Base-by-base conservation (phyloP, 2,797 vertebrate genomes). In the Acestrorhynchus altus region DNA sequence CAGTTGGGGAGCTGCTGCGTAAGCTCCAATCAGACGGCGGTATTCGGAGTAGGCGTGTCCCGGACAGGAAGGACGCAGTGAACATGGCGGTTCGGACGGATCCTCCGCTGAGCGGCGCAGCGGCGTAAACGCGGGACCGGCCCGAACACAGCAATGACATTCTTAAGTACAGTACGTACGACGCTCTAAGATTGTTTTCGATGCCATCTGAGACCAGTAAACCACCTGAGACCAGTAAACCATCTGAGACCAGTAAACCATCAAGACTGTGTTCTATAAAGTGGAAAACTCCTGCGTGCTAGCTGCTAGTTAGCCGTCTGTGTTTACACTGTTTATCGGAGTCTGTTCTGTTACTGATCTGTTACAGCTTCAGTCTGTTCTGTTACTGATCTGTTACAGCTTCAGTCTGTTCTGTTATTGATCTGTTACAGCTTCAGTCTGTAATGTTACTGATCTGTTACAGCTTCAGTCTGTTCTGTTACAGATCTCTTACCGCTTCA, bases 161-260 rank as follows among this genome's bases (percentile, higher is more conserved):
- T 35, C 13, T n/a, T 47, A 42, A 72, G 7, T 35, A 57, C 76
- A 57, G 49, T 72, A 65, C 26, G 68, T 72, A 77, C 52, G 16
- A 44, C 28, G 18, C 13, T n/a, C 16, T 4, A 4, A 31, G 49
- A 54, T 35, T 0, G 7, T 10, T 56, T 1, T 9, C 1, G n/a
- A 11, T 64, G 4, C 35, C 8, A 20, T 51, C 10, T 49, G 26
- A 24, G 24, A 0, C 12, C 42, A 0, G 12, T 52, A 54, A 4
- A 52, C 9, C 2, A 35, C 26, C 13, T 13, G 40, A 15, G 16
- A 56, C 8, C 2, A 28, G n/a, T n/a, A 44, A 22, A 6, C 9
- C 2, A 35, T 26, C 13, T 13, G 40, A 15, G 16, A 56, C 8
- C 2, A 28, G n/a, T n/a, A 44, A 22, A 6, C 9, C 2, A 35